Evolutionary conservation across 2,888 invertebrate species (phyloP), one percentile per base, ranked within the genome.

Genomic region (Conchocele bisecta): DNA sequence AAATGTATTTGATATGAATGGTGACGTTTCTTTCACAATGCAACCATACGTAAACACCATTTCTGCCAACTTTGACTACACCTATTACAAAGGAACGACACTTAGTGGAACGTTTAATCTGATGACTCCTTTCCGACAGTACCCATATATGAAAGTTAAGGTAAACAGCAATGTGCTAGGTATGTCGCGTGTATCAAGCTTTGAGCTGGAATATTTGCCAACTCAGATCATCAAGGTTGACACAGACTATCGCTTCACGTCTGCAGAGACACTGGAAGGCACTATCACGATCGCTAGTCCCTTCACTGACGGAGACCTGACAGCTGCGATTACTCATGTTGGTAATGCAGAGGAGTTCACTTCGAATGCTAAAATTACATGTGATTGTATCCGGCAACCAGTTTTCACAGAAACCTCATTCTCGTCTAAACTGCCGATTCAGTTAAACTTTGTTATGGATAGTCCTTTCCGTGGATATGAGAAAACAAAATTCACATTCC

Each of bases 401-500:
- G 74, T 71, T 2, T 61, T 54, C 35, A 61, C 68, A 24, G 68
- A 74, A 17, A 54, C 67, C 22, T 54, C 51, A n/a, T 77, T 77
- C 41, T 64, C 64, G 6, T 65, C 64, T 15, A 74, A 53, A 29
- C 42, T 74, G 59, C 67, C 51, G 11, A 54, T 77, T 28, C 24
- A 20, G 29, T 56, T 68, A 2, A 71, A 64, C 9, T 72, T 81
- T 53, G 56, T 57, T 6, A 73, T 83, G 74, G 59, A 74, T 15
- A 81, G 75, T 37, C 82, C 81, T 24, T 75, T 81, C 37, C 57
- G 71, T 60, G 83, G 81, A 15, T 82, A 77, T 61, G 79, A 80
- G 61, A 71, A 60, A 29, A 81, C 77, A 2, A 70, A 75, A 17
- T 66, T 75, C 61, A 73, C 69, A 15, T 72, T 83, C 29, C 64